Evolutionary conservation across 2,888 invertebrate species (phyloP).

Genomic region (Ophion slaviceki): DNA sequence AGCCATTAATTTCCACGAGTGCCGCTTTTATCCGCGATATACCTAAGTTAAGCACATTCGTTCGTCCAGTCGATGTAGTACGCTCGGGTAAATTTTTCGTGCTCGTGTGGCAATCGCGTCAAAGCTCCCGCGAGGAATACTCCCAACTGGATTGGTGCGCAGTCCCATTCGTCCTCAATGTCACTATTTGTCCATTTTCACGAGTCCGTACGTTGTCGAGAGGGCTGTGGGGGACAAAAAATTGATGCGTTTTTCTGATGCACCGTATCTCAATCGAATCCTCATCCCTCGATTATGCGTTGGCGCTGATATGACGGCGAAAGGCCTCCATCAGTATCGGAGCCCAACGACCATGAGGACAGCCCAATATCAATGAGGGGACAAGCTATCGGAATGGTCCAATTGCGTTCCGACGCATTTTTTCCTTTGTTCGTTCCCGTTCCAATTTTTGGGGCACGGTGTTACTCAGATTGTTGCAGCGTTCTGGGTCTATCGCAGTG

Average conservation of each 20-base stretch:
- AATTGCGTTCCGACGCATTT: too few species aligned
- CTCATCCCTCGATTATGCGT: too few species aligned
- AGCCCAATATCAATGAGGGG: too few species aligned
- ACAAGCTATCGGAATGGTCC: too few species aligned
- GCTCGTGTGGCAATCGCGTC: not conserved
- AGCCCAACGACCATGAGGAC: too few species aligned
- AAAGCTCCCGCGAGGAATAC: not conserved
- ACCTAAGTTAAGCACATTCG: not conserved
- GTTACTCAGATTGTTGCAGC: too few species aligned
- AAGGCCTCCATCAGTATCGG: too few species aligned
- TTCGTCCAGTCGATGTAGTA: not conserved
- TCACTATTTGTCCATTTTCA: not conserved
- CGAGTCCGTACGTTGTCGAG: not conserved
- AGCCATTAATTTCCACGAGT: not conserved
- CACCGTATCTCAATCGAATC: not conserved
- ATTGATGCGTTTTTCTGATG: not conserved
- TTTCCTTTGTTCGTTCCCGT: too few species aligned
- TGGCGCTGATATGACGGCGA: too few species aligned
- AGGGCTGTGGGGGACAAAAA: not conserved
- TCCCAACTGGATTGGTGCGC: not conserved
- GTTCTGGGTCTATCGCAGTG: not conserved
- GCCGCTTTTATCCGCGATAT: constrained; percentile 1
- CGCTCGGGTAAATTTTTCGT: not conserved
- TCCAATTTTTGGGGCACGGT: too few species aligned
- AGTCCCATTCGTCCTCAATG: not conserved